phyloP scores from a whole-genome alignment of 2,797 vertebrate genomes.

The Centropyge bicolor region DNA sequence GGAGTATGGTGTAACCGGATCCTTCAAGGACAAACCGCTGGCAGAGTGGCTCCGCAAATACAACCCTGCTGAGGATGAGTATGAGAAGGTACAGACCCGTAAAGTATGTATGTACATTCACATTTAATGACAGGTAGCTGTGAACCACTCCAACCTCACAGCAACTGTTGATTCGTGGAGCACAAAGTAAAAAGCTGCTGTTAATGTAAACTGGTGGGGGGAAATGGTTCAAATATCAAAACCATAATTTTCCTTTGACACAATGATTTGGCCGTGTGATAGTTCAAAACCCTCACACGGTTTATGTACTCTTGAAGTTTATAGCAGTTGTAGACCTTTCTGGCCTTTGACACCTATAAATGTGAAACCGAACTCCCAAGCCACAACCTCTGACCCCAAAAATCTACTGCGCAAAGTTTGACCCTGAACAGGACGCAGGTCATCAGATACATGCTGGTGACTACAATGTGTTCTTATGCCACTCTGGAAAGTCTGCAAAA shows the following conservation, averaged over 20 bases:
- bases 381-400: conserved; percentile 10
- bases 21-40: conserved; percentile 98
- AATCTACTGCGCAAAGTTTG: background rate
- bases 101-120: no score
- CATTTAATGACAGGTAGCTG: background rate
- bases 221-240: background rate
- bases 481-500: background rate
- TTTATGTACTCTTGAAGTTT: background rate
- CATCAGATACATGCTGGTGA: background rate
- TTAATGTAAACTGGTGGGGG: background rate
- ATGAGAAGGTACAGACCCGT: conserved; percentile 91
- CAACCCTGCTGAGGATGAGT: conserved; percentile 98
- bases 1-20: conserved; percentile 97
- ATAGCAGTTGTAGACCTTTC: conserved; percentile 11
- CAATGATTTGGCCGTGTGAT: background rate
- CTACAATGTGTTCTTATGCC: background rate
- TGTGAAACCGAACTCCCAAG: conserved; percentile 11
- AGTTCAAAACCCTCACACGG: background rate
- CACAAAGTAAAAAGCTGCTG: background rate
- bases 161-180: background rate
- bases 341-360: conserved; percentile 37
- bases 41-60: conserved; percentile 98
- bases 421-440: conserved; percentile 7
- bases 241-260: background rate
- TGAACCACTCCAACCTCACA: background rate